These are phyloP conservation scores for Chloroceryle aenea DNA, from an alignment of 2,113 vertebrate species.

Conservation along the genomic window DNA sequence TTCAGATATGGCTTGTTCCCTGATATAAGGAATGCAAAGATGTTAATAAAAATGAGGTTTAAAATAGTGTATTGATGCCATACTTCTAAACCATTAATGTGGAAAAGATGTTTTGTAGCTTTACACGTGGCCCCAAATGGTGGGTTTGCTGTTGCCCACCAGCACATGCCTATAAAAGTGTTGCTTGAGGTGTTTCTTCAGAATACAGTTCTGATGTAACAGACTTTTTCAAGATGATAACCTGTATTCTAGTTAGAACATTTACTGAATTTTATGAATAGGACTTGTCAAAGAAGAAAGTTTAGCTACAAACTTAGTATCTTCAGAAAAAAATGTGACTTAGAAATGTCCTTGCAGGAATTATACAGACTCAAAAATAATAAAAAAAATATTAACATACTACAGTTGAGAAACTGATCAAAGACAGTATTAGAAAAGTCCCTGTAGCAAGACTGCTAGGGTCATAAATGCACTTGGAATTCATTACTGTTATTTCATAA, in stretches of 20 bases:
- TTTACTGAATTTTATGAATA: neutral
- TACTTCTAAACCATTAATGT: neutral
- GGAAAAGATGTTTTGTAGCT: neutral
- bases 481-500: conserved; percentile 21
- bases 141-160: neutral
- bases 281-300: neutral
- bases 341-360: conserved; percentile 31
- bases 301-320: neutral
- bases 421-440: conserved; percentile 26
- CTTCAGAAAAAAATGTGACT: conserved; percentile 37
- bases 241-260: neutral
- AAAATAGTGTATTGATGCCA: neutral
- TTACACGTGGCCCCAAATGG: neutral
- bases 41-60: neutral
- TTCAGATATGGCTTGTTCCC: neutral
- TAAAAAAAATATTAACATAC: conserved; percentile 35
- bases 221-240: neutral
- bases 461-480: conserved; percentile 45
- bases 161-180: neutral
- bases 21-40: neutral
- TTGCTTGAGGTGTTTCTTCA: neutral
- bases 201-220: neutral
- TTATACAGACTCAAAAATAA: neutral
- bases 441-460: neutral
- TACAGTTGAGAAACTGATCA: conserved; percentile 24